phyloP scores from a whole-genome alignment of 2,797 vertebrate genomes.

The Capromys pilorides region DNA sequence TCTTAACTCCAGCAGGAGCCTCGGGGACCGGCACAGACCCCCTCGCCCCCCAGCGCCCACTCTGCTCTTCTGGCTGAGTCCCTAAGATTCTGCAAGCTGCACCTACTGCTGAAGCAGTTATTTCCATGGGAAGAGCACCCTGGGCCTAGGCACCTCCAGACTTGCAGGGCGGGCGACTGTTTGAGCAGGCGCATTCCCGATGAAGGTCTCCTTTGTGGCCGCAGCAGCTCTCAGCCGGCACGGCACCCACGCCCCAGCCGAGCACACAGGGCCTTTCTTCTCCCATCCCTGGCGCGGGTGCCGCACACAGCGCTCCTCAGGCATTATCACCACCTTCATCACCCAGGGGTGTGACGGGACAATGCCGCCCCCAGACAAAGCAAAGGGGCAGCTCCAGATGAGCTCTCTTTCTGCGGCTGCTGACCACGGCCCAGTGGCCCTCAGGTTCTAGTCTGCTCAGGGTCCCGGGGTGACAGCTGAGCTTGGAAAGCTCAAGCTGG shows the following conservation, averaged over 20 bases:
- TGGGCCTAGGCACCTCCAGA: background rate
- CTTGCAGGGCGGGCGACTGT: background rate
- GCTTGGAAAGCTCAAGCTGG: background rate
- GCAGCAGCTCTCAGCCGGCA: background rate
- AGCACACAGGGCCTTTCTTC: background rate
- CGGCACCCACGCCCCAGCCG: background rate
- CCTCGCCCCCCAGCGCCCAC: too few species aligned
- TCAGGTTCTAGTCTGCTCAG: background rate
- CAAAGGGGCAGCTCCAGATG: background rate
- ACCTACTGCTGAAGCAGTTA: background rate
- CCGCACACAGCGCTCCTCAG: background rate
- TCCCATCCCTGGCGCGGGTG: background rate
- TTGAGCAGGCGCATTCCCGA: background rate
- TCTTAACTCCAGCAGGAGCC: background rate
- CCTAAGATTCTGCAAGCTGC: background rate
- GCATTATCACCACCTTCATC: background rate
- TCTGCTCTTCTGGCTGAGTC: background rate
- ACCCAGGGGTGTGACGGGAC: background rate
- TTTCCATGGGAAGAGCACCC: slow-evolving; percentile 35
- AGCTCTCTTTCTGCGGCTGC: background rate
- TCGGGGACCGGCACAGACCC: background rate
- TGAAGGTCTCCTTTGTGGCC: background rate
- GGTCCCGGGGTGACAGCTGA: background rate
- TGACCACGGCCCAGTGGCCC: background rate
- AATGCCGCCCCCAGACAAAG: background rate